These are phyloP conservation scores for Periphyllus acericola DNA, from an alignment of 2,888 invertebrate genomes.

Conservation along the genomic window DNA sequence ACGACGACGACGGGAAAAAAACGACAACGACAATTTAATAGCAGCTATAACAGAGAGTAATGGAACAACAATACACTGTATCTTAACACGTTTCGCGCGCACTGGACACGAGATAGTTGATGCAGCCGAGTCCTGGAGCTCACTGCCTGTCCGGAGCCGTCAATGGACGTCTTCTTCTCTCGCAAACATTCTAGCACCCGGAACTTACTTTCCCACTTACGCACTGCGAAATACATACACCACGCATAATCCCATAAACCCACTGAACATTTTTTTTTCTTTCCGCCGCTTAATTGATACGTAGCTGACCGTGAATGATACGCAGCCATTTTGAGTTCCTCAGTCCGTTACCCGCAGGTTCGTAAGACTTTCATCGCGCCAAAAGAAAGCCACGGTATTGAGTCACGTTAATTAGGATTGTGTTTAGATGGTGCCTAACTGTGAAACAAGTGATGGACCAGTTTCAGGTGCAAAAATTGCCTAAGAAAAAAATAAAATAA, in stretches of 20 bases:
- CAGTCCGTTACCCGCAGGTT: background rate
- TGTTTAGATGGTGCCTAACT: slow-evolving; percentile 34
- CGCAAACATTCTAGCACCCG: slow-evolving; percentile 53
- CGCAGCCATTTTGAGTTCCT: slow-evolving; percentile 2
- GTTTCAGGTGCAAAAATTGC: slow-evolving; percentile 24
- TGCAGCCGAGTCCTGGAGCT: slow-evolving; percentile 29
- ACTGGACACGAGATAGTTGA: slow-evolving; percentile 15
- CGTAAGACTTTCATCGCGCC: slow-evolving; percentile 43
- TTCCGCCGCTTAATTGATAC: slow-evolving; percentile 43
- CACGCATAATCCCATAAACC: slow-evolving; percentile 51
- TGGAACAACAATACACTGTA: background rate
- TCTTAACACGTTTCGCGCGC: background rate
- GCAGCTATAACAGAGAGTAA: background rate
- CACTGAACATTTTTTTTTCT: slow-evolving; percentile 27
- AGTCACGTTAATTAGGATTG: slow-evolving; percentile 39
- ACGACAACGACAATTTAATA: background rate
- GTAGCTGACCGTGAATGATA: slow-evolving; percentile 55
- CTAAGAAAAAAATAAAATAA: background rate
- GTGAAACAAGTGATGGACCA: slow-evolving; percentile 23
- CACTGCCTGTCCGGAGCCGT: slow-evolving; percentile 46
- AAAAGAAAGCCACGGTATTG: slow-evolving; percentile 42
- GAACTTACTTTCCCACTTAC: slow-evolving; percentile 61
- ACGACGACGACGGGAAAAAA: background rate
- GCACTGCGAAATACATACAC: background rate
- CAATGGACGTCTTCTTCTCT: slow-evolving; percentile 54